Percentiles rank a stretch among this genome's conserved stretches.
Evolutionary conservation across 2,797 vertebrate genomes (phyloP).

Genomic region (Acipenser oxyrinchus): DNA sequence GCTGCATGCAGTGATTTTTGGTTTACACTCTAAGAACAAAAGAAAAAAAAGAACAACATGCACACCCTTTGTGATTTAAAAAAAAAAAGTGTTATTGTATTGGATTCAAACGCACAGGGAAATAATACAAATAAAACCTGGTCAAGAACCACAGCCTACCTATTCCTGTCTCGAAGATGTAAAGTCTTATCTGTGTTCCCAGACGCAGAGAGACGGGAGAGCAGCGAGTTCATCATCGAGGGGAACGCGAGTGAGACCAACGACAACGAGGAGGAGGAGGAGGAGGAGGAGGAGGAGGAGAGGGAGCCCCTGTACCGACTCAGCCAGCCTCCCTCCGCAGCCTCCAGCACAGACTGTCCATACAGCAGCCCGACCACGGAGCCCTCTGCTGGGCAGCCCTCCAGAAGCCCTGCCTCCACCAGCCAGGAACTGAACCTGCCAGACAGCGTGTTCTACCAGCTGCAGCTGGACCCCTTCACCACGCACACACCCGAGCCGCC

Average conservation of each 20-base stretch:
- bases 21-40: no score
- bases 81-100: no score
- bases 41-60: no score
- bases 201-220: conserved; percentile 25
- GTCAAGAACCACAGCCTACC: no score
- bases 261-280: conserved; percentile 25
- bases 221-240: conserved; percentile 34
- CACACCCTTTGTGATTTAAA: no score
- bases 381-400: conserved; percentile 25
- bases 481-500: conserved; percentile 29
- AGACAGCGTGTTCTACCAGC: conserved; percentile 49
- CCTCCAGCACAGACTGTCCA: conserved; percentile 26
- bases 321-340: conserved; percentile 24
- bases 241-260: conserved; percentile 25
- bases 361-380: conserved; percentile 19
- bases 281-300: conserved; percentile 35
- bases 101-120: no score
- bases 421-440: conserved; percentile 30
- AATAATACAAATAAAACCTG: no score
- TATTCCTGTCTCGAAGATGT: no score
- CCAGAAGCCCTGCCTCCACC: conserved; percentile 29
- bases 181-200: no score
- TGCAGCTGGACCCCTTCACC: conserved; percentile 44
- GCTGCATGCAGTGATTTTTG: no score
- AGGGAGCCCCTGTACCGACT: conserved; percentile 27